A percentile compares a stretch with the other conserved stretches of the same genome.
These are phyloP conservation scores for Drosophila murphyi DNA, from an alignment of 1,140 invertebrate genomes.

Conservation along the genomic window DNA sequence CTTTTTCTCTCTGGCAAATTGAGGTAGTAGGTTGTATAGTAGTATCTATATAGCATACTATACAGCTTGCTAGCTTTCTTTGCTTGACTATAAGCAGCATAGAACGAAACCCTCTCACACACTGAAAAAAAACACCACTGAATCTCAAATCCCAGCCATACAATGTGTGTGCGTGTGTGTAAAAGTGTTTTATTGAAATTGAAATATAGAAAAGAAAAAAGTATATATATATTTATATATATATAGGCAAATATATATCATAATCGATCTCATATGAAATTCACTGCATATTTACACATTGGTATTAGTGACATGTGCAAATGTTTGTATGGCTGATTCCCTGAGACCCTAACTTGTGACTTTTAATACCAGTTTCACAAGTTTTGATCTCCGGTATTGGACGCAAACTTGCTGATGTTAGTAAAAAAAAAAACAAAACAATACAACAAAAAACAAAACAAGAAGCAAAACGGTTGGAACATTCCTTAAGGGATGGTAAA, in stretches of 20 bases:
- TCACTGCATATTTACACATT: constrained; percentile 50
- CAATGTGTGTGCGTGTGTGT: constrained; percentile 36
- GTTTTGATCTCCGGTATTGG: constrained; percentile 85
- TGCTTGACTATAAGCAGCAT: constrained; percentile 83
- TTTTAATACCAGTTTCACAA: constrained; percentile 85
- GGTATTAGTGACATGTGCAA: constrained; percentile 81
- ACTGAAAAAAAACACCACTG: neutral
- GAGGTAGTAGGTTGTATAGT: constrained; percentile 85
- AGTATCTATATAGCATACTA: constrained; percentile 77
- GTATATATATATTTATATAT: too few relatives aligned
- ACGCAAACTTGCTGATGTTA: constrained; percentile 84
- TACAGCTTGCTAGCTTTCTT: constrained; percentile 85
- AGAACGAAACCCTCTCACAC: constrained; percentile 8
- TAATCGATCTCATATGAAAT: neutral
- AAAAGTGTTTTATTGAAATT: constrained; percentile 2
- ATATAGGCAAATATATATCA: neutral
- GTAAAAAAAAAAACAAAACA: constrained; percentile 43
- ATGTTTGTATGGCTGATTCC: constrained; percentile 85
- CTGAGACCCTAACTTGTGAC: constrained; percentile 85
- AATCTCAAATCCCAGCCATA: constrained; percentile 33
- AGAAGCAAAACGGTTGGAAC: neutral
- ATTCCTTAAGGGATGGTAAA: neutral
- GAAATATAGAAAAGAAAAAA: too few relatives aligned
- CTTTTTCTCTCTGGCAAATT: constrained; percentile 84
- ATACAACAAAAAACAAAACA: neutral